Conservation (phyloP, 2,797 vertebrate genomes). For the Phrynocephalus vlangalii region DNA sequence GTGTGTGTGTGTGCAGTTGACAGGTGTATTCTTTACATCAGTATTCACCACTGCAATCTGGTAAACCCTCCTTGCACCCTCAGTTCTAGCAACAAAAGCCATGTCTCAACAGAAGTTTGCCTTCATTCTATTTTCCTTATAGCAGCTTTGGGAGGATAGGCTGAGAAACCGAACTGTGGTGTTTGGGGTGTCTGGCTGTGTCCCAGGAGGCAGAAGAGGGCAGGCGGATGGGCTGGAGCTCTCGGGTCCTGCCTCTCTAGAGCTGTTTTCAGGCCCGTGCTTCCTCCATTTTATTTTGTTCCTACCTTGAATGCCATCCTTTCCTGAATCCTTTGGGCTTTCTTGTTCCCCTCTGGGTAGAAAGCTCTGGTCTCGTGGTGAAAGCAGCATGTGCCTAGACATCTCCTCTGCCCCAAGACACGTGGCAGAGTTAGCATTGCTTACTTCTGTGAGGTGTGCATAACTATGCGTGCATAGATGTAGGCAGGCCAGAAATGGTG, state of each 20-base stretch:
- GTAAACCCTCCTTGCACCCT: background rate
- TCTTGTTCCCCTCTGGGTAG: background rate
- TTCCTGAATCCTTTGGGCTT: too few relatives aligned
- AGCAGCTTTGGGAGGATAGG: background rate
- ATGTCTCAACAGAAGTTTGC: too few relatives aligned
- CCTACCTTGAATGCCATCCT: too few relatives aligned
- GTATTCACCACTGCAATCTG: background rate
- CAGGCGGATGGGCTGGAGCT: background rate
- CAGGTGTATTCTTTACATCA: background rate
- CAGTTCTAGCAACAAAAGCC: too few relatives aligned
- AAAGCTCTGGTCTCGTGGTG: background rate
- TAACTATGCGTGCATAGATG: too few relatives aligned
- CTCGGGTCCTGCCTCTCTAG: background rate
- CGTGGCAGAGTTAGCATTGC: background rate
- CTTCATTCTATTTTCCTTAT: background rate
- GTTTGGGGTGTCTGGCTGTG: too few relatives aligned
- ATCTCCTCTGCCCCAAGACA: background rate
- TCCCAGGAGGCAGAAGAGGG: background rate
- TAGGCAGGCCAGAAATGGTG: background rate
- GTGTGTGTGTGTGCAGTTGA: background rate
- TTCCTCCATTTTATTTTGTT: background rate
- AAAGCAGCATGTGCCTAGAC: background rate
- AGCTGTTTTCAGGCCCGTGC: too few relatives aligned
- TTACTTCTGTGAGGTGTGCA: too few relatives aligned
- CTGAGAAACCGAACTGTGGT: too few relatives aligned